Evolutionary conservation across 1,140 invertebrate genomes (phyloP), one percentile per base, ranked within the genome.

Genomic region (Ectropis grisescens): DNA sequence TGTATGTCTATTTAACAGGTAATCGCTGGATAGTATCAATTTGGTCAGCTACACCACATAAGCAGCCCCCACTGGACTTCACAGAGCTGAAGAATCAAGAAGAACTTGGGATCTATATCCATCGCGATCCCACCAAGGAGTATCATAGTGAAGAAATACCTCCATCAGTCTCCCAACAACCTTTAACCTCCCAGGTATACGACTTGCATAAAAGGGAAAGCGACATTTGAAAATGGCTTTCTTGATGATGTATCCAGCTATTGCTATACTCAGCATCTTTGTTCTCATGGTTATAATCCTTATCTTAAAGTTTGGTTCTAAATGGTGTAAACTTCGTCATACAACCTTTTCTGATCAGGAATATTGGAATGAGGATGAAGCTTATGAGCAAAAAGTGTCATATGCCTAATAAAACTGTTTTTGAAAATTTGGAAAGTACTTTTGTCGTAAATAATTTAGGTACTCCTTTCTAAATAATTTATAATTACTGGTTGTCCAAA

Each of bases 21-120:
- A 93, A 93, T 76, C 90, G 92, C 50, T 93, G 90, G 90, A 82
- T 94, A 36, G 85, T 92, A 7, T 90, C 92, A 5, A 82, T 94
- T 57, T 95, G 91, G 91, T 90, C 91, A 8, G 85, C 89, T 23
- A 91, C 91, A 9, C 92, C 93, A 0, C 88, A 92, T 47, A 89
- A 92, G 38, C 91, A 93, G 64, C 91, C 91, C n/a, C 89, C 93
- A 4, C 61, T 95, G 10, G 93, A 94, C 69, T 86, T 91, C 11
- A 88, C 88, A 1, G 91, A 93, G 70, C 61, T 94, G 0, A 87
- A 91, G 46, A 76, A 71, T 47, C 80, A 83, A 2, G 66, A 61
- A 26, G 60, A 76, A 19, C 32, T 47, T 15, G 46, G 54, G 0
- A 59, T 65, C 7, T 59, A 58, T 50, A 28, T 61, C 1, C 53